Evolutionary conservation across 2,888 invertebrate species (phyloP), one percentile per base, ranked within the genome.

Genomic region (Andrena camellia): DNA sequence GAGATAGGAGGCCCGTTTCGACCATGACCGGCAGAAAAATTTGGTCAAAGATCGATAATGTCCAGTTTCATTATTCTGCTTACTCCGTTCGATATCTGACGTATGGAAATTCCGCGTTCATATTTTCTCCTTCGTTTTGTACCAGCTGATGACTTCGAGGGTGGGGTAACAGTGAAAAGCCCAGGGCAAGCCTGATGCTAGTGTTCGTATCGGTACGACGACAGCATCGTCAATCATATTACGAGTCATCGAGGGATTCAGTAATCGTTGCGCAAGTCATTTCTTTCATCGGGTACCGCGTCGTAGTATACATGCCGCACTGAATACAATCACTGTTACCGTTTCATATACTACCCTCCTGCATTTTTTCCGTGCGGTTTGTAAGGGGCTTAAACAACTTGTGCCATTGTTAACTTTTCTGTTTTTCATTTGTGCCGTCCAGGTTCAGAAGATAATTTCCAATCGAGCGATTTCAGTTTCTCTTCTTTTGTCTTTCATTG

Each of bases 1-100:
- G n/a, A 67, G 62, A 76, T 31, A 13, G 26, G 54, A 48, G 6
- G 48, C 17, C 64, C 29, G 60, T 48, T 60, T 69, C 70, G 79
- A 73, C 33, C 80, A 70, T 89, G 89, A 89, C 89, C 75, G 62
- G 90, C 84, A 62, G 85, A 80, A 90, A 83, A 77, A 81, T 23
- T 23, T 82, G 67, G 83, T 76, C 83, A 67, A 88, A 74, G 74
- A 52, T 64, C 73, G 81, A 81, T 79, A 70, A 79, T 54, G 77
- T 72, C 70, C 29, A 33, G 10, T 50, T 48, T 52, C 48, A 69
- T 88, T 72, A 77, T 72, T 48, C 64, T 10, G 20, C 33, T 74
- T 66, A 59, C 17, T n/a, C 20, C 48, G 4, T 10, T 8, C 54
- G 66, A 33, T 29, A 48, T 8, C 17, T 4, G 23, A n/a, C 20